A percentile compares a stretch with the other conserved stretches of the same genome.
Evolutionary conservation across 2,797 vertebrate species (phyloP).

Genomic region (Bovichtus diacanthus): DNA sequence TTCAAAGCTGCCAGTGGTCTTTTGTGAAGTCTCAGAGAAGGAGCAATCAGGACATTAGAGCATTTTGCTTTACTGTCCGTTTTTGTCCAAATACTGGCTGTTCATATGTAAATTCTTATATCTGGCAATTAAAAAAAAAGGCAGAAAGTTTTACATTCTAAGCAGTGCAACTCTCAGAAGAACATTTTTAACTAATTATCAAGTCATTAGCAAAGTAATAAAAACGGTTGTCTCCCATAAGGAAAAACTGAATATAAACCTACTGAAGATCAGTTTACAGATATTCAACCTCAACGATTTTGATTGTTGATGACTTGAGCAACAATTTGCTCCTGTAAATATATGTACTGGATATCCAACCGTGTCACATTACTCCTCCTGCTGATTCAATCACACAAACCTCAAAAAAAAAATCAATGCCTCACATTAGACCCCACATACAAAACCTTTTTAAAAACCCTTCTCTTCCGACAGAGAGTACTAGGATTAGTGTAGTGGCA

Average conservation of each 20-base stretch:
- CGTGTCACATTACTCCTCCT: constrained; percentile 74
- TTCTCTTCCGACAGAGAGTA: constrained; percentile 66
- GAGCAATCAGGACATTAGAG: constrained; percentile 29
- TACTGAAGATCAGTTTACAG: constrained; percentile 9
- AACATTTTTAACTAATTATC: constrained; percentile 1
- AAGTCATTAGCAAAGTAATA: background rate
- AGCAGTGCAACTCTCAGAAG: background rate
- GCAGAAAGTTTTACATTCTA: constrained; percentile 20
- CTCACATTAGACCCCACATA: constrained; percentile 53
- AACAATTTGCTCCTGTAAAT: constrained; percentile 57
- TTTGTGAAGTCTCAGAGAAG: constrained; percentile 48
- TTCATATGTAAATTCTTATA: constrained; percentile 56
- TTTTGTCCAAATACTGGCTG: constrained; percentile 48
- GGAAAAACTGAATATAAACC: constrained; percentile 5
- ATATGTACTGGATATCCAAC: constrained; percentile 59
- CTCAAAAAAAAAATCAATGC: constrained; percentile 65
- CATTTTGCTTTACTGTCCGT: constrained; percentile 46
- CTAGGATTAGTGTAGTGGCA: constrained; percentile 70
- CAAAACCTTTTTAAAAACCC: constrained; percentile 61
- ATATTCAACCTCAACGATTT: constrained; percentile 20
- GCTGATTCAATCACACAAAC: constrained; percentile 80
- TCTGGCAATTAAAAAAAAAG: constrained; percentile 15
- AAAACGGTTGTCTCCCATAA: constrained; percentile 3
- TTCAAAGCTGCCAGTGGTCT: constrained; percentile 52
- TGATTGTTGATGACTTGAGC: constrained; percentile 41